Base-by-base conservation (phyloP, 92 coral and sea anemone species). In the Hydrozoanthus gracilis region DNA sequence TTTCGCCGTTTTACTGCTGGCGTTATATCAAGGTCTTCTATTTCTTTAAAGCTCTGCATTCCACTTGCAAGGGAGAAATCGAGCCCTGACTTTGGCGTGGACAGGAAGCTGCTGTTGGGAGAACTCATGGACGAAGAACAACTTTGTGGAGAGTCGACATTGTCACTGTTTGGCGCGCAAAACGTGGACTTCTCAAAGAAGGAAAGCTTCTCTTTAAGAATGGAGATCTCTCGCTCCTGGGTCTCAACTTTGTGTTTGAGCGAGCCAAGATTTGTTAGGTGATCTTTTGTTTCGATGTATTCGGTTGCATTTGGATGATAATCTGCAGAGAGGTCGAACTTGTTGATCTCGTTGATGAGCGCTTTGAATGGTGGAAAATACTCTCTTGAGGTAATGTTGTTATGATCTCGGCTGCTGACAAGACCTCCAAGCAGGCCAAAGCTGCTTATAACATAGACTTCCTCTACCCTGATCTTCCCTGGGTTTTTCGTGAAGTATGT, bases 241-340 rank as follows among this genome's bases (percentile, higher is more conserved):
- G 44, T 27, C 73, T 69, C 73, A 69, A 17, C 73, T 69, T 69
- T 69, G 67, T 15, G 73, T 69, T 69, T 69, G 73, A 69, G 73
- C 73, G 20, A 69, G 73, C 6, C 73, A 16, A 15, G 73, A 69
- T 69, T 69, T 69, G 16, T 69, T 46, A 69, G 73, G 10, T 16
- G 73, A 39, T 69, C 73, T 9, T 61, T 15, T 69, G 48, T 69
- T 15, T 69, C 73, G 73, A 69, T 69, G 13, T 69, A 4, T 69
- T n/a, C n/a, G n/a, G n/a, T n/a, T n/a, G n/a, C n/a, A n/a, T n/a
- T n/a, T n/a, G n/a, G n/a, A n/a, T n/a, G n/a, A n/a, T 16, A 13
- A 69, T 27, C 73, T 6, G 46, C 73, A n/a, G n/a, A n/a, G 73
- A 69, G 46, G 73, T 69, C 73, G 47, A 69, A 69, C 44, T 69